Conservation (phyloP, 2,888 invertebrate species). For the Drosophila gaucha region DNA sequence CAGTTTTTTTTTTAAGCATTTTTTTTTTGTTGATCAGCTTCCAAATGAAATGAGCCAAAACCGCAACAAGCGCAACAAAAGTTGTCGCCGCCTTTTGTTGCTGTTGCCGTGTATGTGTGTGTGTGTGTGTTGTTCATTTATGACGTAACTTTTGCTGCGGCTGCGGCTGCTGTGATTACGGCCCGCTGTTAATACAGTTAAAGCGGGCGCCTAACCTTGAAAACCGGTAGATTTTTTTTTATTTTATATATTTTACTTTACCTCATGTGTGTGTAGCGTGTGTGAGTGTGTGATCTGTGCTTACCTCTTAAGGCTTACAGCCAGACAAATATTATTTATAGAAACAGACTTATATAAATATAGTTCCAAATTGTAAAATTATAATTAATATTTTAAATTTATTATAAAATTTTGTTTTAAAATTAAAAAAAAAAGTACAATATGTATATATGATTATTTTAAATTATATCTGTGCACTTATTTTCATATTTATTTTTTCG, state of each 20-base stretch:
- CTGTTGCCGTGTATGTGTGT: slow-evolving; percentile 32
- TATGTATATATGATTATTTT: too few relatives aligned
- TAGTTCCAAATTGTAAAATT: background rate
- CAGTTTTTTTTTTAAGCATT: slow-evolving; percentile 30
- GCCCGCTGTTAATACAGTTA: slow-evolving; percentile 78
- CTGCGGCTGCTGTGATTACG: slow-evolving; percentile 72
- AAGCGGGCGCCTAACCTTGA: slow-evolving; percentile 76
- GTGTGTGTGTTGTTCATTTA: slow-evolving; percentile 62
- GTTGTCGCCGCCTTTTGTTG: slow-evolving; percentile 52
- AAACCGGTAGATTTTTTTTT: slow-evolving; percentile 72
- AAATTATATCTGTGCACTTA: too few relatives aligned
- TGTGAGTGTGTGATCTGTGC: slow-evolving; percentile 38
- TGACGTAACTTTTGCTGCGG: slow-evolving; percentile 78
- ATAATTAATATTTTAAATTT: too few relatives aligned
- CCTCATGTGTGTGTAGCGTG: slow-evolving; percentile 49
- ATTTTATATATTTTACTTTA: slow-evolving; percentile 48
- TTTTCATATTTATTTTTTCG: slow-evolving; percentile 14
- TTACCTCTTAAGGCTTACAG: slow-evolving; percentile 49
- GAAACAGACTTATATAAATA: slow-evolving; percentile 4
- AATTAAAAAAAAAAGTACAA: too few relatives aligned
- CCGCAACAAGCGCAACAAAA: slow-evolving; percentile 68
- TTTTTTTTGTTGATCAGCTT: slow-evolving; percentile 30
- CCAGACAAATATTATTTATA: slow-evolving; percentile 27
- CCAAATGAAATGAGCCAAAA: slow-evolving; percentile 77
- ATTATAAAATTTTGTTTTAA: too few relatives aligned